Base-by-base conservation (phyloP, 2,113 vertebrate genomes). In the Equus quagga region DNA sequence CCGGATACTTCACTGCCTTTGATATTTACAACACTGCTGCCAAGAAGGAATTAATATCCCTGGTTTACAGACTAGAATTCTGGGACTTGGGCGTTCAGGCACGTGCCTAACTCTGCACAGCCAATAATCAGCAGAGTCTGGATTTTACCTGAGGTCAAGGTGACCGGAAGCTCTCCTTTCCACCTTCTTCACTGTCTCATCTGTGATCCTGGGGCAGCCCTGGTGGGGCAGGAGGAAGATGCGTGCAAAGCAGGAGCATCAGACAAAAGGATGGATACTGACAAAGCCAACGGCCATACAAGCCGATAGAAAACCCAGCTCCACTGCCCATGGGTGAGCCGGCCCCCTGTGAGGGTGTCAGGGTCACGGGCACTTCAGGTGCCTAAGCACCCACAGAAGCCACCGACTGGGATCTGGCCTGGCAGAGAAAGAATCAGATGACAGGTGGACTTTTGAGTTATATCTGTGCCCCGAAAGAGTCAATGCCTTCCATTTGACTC, bases 261-360 rank as follows among this genome's bases (percentile, higher is more conserved):
- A 4, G 14, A 15, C 23, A 3, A 11, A 28, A 26, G 12, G 51
- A 60, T 2, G 11, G 4, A 11, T 0, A 0, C 41, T 24, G 10
- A 88, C 49, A 67, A 17, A n/a, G 67, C 41, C 58, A 49, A 6
- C 15, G 4, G 31, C 18, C 54, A 12, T 0, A 3, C 5, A 15
- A 19, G 49, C 46, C 0, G 0, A 54, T 2, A 13, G 84, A 64
- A 72, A 51, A 21, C 15, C 10, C 33, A 7, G 65, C 17, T 46
- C 83, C 0, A 0, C 13, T 19, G 54, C 33, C 19, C 24, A 5
- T 2, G 6, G 76, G 24, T 2, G 12, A 64, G 67, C 60, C 6
- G 8, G 73, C 19, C 60, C 23, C 54, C 80, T 8, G 4, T 10
- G 54, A 10, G 54, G 67, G 24, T 26, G 6, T 87, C 36, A 87